Conservation (phyloP, 2,888 invertebrate genomes). For the Drosophila nr. perissopoda region DNA sequence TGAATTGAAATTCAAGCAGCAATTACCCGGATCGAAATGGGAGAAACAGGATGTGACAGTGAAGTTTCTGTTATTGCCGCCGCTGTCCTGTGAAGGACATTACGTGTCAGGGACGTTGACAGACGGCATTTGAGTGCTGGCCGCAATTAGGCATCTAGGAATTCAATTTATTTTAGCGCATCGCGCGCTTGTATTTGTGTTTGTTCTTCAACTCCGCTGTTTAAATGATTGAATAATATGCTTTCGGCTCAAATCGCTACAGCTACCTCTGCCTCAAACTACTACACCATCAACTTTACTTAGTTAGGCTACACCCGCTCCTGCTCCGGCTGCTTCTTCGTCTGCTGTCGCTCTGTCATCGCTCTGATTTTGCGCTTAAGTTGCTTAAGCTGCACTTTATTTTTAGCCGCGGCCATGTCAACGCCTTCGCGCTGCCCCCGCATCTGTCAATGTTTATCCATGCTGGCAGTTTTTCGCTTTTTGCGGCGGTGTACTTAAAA, state of each 20-base stretch:
- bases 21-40: slow-evolving; percentile 71
- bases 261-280: slow-evolving; percentile 39
- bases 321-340: neutral
- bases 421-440: slow-evolving; percentile 1
- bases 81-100: slow-evolving; percentile 56
- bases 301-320: neutral
- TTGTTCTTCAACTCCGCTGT: slow-evolving; percentile 47
- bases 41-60: slow-evolving; percentile 32
- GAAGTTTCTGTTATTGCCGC: neutral
- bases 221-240: slow-evolving; percentile 76
- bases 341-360: slow-evolving; percentile 19
- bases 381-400: slow-evolving; percentile 79
- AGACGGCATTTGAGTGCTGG: slow-evolving; percentile 67
- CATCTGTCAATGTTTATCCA: slow-evolving; percentile 67
- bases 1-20: slow-evolving; percentile 80
- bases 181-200: slow-evolving; percentile 18
- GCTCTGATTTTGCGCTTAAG: slow-evolving; percentile 72
- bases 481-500: slow-evolving; percentile 67
- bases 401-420: slow-evolving; percentile 44
- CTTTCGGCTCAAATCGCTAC: slow-evolving; percentile 20
- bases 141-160: slow-evolving; percentile 76
- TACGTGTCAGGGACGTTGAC: slow-evolving; percentile 60
- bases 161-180: slow-evolving; percentile 74
- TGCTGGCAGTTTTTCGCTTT: slow-evolving; percentile 50
- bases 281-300: neutral